Evolutionary conservation across 2,113 vertebrate species (phyloP).

Genomic region (Sigmodon hispidus): DNA sequence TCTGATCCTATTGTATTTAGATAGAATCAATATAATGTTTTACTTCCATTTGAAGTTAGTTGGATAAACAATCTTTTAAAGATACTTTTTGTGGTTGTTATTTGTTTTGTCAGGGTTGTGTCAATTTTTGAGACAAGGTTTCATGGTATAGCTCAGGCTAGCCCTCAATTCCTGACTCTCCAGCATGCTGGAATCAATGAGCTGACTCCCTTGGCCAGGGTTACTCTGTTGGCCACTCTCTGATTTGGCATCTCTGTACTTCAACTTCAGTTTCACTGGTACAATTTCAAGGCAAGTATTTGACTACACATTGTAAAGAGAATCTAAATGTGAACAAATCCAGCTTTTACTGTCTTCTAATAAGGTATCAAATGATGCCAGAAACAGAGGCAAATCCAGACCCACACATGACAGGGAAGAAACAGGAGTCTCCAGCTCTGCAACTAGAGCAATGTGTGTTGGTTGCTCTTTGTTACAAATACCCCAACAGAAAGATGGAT

Average conservation of each 20-base stretch:
- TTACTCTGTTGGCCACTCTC: not conserved
- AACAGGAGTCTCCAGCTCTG: not conserved
- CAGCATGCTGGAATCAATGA: not conserved
- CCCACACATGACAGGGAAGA: not conserved
- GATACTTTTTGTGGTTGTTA: not conserved
- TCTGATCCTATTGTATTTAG: not conserved
- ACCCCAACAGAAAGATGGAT: not conserved
- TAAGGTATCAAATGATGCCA: not conserved
- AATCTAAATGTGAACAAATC: not conserved
- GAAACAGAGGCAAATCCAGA: not conserved
- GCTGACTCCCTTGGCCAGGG: not conserved
- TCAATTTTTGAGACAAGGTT: not conserved
- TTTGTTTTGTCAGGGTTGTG: not conserved
- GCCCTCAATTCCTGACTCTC: not conserved
- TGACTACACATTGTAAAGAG: not conserved
- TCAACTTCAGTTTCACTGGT: not conserved
- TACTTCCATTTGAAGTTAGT: not conserved
- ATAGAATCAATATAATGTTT: not conserved
- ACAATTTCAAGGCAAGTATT: constrained; percentile 3
- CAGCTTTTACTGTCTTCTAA: constrained; percentile 10
- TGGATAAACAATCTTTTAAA: not conserved
- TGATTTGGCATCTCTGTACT: not conserved
- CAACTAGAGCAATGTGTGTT: not conserved
- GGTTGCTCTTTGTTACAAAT: not conserved
- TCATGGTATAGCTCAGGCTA: not conserved